These are phyloP conservation scores for Cranoglanis bouderius DNA, from an alignment of 2,113 vertebrate species.

Conservation along the genomic window DNA sequence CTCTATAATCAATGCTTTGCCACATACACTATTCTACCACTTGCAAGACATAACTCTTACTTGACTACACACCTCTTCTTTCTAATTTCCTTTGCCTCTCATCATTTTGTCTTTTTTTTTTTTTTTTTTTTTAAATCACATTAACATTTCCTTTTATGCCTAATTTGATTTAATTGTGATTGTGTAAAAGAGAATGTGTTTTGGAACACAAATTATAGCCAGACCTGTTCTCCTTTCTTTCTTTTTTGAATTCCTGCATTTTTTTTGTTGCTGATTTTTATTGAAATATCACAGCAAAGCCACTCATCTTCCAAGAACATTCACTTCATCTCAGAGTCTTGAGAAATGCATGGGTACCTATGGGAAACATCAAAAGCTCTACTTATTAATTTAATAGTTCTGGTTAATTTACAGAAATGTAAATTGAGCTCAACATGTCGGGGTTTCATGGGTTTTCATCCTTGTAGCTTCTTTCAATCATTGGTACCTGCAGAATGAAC, in stretches of 20 bases:
- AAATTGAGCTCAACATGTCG: neutral
- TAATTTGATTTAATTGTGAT: neutral
- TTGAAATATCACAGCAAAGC: conserved; percentile 10
- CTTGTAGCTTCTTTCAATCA: conserved; percentile 8
- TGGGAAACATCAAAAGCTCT: neutral
- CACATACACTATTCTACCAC: neutral
- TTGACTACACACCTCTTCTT: neutral
- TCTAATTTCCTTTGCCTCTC: neutral
- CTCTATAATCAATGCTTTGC: neutral
- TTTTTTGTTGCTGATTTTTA: neutral
- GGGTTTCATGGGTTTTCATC: neutral
- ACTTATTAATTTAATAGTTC: neutral
- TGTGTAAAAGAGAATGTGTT: conserved; percentile 3
- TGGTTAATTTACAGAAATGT: neutral
- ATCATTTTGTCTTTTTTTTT: neutral
- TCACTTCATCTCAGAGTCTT: neutral
- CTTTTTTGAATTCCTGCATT: neutral
- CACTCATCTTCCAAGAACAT: neutral
- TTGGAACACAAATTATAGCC: neutral
- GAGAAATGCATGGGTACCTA: neutral
- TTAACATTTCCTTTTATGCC: conserved; percentile 2
- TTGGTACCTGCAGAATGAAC: conserved; percentile 25
- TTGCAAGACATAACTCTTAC: neutral
- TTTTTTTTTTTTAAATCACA: neutral
- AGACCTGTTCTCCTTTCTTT: neutral